Percentiles rank a stretch among this genome's conserved stretches.
These are phyloP conservation scores for Aphidoletes aphidimyza DNA, from an alignment of 2,888 invertebrate species.

Conservation along the genomic window DNA sequence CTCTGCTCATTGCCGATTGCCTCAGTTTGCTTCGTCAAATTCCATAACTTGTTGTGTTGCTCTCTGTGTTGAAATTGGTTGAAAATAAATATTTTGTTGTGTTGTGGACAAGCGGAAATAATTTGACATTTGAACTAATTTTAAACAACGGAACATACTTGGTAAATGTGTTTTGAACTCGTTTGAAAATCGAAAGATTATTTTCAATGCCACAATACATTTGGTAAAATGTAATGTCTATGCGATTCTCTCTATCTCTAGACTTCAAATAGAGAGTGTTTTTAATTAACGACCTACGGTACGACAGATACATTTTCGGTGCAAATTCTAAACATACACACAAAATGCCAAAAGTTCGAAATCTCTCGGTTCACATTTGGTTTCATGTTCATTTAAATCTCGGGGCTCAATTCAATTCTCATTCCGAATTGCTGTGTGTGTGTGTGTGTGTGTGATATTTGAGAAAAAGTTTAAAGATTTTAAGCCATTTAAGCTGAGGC, in stretches of 20 bases:
- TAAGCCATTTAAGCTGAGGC: slow-evolving; percentile 22
- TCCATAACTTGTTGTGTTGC: too few relatives aligned
- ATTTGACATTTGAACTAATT: not conserved
- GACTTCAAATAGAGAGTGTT: not conserved
- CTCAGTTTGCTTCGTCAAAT: too few relatives aligned
- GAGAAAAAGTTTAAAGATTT: slow-evolving; percentile 35
- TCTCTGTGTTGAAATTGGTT: too few relatives aligned
- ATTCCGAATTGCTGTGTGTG: not conserved
- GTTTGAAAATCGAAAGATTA: not conserved
- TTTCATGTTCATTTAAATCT: not conserved
- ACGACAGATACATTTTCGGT: not conserved
- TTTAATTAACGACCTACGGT: slow-evolving; percentile 20
- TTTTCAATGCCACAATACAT: too few relatives aligned
- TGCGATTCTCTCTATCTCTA: not conserved
- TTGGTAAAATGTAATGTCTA: too few relatives aligned
- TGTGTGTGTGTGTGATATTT: not conserved
- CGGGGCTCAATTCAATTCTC: not conserved
- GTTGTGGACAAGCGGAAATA: not conserved
- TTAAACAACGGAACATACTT: not conserved
- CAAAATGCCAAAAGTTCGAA: not conserved
- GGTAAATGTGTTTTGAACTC: not conserved
- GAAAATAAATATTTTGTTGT: too few relatives aligned
- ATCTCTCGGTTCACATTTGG: not conserved
- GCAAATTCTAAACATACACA: not conserved
- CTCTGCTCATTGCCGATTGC: too few relatives aligned